Evolutionary conservation across 2,888 invertebrate species (phyloP).

Genomic region (Euclidia mi): DNA sequence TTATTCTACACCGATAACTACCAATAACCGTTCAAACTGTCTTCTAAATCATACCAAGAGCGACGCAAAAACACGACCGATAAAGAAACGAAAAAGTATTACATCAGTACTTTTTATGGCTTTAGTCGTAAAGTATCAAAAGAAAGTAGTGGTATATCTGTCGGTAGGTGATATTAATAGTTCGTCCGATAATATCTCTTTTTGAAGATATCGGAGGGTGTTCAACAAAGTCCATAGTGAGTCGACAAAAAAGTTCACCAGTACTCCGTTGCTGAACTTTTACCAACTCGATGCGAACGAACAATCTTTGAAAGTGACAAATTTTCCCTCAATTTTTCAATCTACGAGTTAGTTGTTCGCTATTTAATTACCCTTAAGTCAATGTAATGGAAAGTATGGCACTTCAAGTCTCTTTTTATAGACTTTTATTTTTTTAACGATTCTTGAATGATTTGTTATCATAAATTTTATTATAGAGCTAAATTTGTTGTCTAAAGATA

Average conservation of each 20-base stretch:
- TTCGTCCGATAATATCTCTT: constrained; percentile 36
- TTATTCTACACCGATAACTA: too few species aligned
- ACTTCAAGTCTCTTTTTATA: constrained; percentile 30
- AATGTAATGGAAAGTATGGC: constrained; percentile 46
- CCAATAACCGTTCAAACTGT: neutral
- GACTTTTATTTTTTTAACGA: neutral
- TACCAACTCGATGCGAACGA: constrained; percentile 47
- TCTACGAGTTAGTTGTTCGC: constrained; percentile 34
- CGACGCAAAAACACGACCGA: constrained; percentile 2
- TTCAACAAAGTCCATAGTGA: constrained; percentile 46
- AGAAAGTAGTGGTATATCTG: constrained; percentile 3
- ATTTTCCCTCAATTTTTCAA: constrained; percentile 55
- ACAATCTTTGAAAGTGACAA: constrained; percentile 51
- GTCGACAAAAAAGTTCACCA: constrained; percentile 46
- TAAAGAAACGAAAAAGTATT: constrained; percentile 19
- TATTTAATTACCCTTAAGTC: constrained; percentile 52
- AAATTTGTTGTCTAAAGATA: too few species aligned
- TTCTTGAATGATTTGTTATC: neutral
- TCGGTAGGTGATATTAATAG: constrained; percentile 32
- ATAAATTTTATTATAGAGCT: neutral
- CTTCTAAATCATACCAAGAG: neutral
- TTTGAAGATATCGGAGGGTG: constrained; percentile 41
- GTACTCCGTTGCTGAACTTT: constrained; percentile 34
- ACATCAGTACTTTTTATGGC: constrained; percentile 10
- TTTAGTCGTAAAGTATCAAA: constrained; percentile 4